Evolutionary conservation across 2,797 vertebrate species (phyloP).

Genomic region (Margarornis squamiger): DNA sequence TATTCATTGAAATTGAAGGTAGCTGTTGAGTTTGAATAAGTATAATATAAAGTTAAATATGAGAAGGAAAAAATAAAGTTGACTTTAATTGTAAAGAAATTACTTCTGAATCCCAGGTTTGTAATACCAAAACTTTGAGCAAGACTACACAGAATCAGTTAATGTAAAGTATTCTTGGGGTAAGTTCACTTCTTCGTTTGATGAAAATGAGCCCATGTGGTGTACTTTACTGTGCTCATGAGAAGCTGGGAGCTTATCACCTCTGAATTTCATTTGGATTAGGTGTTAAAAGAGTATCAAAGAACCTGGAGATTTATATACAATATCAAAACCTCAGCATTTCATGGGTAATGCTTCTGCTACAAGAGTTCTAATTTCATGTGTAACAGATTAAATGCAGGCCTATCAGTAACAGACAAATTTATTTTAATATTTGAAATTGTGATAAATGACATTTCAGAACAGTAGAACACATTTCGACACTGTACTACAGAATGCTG

Average conservation of each 20-base stretch:
- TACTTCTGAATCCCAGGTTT: not conserved
- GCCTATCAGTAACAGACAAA: not conserved
- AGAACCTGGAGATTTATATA: not conserved
- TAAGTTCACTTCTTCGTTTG: not conserved
- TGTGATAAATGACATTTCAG: conserved; percentile 4
- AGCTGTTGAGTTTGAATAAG: conserved; percentile 11
- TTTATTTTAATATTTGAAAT: not conserved
- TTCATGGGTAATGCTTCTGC: not conserved
- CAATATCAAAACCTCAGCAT: not conserved
- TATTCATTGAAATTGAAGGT: conserved; percentile 10
- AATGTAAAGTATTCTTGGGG: not conserved
- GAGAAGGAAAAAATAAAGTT: not conserved
- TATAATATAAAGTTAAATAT: not conserved
- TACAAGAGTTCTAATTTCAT: not conserved
- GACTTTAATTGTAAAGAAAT: not conserved
- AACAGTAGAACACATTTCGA: not conserved
- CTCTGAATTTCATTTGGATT: not conserved
- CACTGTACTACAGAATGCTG: not conserved
- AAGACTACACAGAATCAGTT: not conserved
- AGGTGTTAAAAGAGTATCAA: not conserved
- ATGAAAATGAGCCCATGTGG: not conserved
- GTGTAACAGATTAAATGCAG: not conserved
- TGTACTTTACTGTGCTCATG: not conserved
- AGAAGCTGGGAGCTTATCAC: not conserved
- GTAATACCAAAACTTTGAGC: not conserved